Percentiles rank a stretch among this genome's conserved stretches.
phyloP scores from a whole-genome alignment of 2,888 invertebrate species.

The Globia sparganii region DNA sequence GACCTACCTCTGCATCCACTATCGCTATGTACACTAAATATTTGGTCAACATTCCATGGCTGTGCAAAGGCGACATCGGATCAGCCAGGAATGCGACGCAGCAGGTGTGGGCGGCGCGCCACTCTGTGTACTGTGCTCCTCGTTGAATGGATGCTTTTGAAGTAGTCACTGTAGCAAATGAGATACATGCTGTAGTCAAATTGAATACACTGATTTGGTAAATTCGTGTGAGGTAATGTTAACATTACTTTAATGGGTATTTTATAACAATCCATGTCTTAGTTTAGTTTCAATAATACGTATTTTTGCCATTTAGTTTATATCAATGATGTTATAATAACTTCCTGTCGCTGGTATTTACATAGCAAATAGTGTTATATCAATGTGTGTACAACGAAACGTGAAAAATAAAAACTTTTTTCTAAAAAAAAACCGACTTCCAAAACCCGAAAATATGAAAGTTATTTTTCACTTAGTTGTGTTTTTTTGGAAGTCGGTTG shows the following conservation, averaged over 20 bases:
- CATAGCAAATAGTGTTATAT: no score
- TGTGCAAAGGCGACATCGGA: constrained; percentile 7
- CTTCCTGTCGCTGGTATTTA: no score
- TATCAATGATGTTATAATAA: no score
- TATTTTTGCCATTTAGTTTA: no score
- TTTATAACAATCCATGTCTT: neutral
- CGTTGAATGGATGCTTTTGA: neutral
- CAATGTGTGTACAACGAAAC: no score
- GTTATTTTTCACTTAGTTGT: no score
- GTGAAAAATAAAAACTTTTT: no score
- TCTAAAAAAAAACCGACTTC: no score
- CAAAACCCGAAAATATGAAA: no score
- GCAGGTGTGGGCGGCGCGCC: neutral
- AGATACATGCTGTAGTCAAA: neutral
- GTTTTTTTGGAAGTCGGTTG: no score
- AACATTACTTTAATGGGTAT: neutral
- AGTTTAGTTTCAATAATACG: no score
- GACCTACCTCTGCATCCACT: neutral
- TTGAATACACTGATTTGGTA: neutral
- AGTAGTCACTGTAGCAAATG: neutral
- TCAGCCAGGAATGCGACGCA: constrained; percentile 7
- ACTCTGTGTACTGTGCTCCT: neutral
- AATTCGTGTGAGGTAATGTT: neutral
- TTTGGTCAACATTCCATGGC: constrained; percentile 25
- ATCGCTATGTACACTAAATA: constrained; percentile 2